Conservation (phyloP, 2,888 invertebrate species). For the Luperina testacea region DNA sequence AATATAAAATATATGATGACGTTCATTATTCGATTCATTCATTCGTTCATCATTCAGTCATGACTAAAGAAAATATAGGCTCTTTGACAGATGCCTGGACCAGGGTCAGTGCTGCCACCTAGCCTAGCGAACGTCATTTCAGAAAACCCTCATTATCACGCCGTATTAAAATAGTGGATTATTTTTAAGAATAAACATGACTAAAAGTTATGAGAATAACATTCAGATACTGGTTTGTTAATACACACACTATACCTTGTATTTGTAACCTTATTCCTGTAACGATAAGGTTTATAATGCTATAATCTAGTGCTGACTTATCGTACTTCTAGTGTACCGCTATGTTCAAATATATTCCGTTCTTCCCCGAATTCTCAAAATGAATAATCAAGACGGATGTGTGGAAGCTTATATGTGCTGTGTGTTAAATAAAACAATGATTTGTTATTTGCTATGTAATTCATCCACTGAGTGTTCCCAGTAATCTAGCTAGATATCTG, state of each 20-base stretch:
- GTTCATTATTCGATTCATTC: too few species aligned
- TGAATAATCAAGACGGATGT: conserved; percentile 7
- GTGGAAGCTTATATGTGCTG: background rate
- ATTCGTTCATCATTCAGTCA: too few species aligned
- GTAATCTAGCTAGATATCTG: conserved; percentile 20
- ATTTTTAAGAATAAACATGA: background rate
- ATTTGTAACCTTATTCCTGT: background rate
- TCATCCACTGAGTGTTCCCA: conserved; percentile 6
- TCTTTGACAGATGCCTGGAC: too few species aligned
- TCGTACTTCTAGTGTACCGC: background rate
- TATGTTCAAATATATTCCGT: background rate
- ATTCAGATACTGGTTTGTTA: background rate
- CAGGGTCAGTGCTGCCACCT: too few species aligned
- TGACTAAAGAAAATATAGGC: too few species aligned
- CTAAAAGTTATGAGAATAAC: background rate
- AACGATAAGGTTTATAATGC: background rate
- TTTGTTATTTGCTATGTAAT: conserved; percentile 12
- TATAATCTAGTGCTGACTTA: background rate
- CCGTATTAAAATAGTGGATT: background rate
- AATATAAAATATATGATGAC: too few species aligned
- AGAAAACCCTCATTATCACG: too few species aligned
- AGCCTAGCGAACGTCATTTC: too few species aligned
- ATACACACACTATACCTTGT: background rate
- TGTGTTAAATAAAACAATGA: background rate
- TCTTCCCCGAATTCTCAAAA: conserved; percentile 42